Conservation (phyloP, 2,888 invertebrate species). For the Hemistola chrysoprasaria region DNA sequence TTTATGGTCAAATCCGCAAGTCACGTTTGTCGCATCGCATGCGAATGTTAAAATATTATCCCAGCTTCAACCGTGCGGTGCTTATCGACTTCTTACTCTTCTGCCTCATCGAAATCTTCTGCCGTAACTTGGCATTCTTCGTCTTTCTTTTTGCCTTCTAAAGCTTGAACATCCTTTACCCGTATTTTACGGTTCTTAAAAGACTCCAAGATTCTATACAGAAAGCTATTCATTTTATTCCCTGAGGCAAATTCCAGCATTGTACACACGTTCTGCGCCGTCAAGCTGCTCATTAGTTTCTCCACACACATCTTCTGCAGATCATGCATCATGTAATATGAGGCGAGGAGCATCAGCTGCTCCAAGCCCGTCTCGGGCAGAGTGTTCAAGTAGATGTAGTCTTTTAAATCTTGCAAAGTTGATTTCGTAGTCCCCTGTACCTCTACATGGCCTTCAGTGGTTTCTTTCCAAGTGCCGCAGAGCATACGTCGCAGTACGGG, state of each 20-base stretch:
- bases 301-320: conserved; percentile 49
- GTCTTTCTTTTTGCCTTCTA: too few relatives aligned
- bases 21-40: too few relatives aligned
- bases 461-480: too few relatives aligned
- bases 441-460: conserved; percentile 41
- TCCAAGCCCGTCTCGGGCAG: conserved; percentile 44
- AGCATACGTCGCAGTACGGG: too few relatives aligned
- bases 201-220: conserved; percentile 43
- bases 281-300: conserved; percentile 32
- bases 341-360: conserved; percentile 46
- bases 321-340: conserved; percentile 52
- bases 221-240: conserved; percentile 41
- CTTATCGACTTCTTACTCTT: too few relatives aligned
- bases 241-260: conserved; percentile 48
- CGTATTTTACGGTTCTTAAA: conserved; percentile 33
- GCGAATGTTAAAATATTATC: too few relatives aligned
- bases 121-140: too few relatives aligned
- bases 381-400: conserved; percentile 47
- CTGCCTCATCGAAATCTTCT: too few relatives aligned
- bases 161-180: conserved; percentile 44
- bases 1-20: too few relatives aligned
- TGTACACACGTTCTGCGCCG: conserved; percentile 29
- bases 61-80: too few relatives aligned
- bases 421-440: conserved; percentile 41
- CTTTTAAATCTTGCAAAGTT: conserved; percentile 48